Percentiles rank a stretch among this genome's conserved stretches.
phyloP scores from a whole-genome alignment of 2,888 invertebrate genomes.

The Caenorhabditis japonica region DNA sequence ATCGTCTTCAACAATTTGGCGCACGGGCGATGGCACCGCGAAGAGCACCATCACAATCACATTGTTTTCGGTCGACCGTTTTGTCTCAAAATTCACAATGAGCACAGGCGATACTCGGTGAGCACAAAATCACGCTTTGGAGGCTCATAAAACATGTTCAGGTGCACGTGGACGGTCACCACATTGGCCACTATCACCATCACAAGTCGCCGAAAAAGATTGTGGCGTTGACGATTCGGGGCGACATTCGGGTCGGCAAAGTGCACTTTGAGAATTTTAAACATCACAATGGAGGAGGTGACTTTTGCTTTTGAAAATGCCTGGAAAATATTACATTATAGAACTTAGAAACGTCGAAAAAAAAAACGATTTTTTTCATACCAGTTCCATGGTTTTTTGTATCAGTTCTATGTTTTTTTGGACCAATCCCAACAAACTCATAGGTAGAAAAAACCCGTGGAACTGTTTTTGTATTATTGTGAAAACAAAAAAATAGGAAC shows the following conservation, averaged over 20 bases:
- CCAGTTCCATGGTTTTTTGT: too few relatives aligned
- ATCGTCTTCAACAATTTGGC: slow-evolving; percentile 37
- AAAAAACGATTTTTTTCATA: neutral
- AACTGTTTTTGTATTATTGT: too few relatives aligned
- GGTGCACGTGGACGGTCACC: slow-evolving; percentile 43
- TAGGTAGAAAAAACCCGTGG: too few relatives aligned
- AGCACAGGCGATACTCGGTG: slow-evolving; percentile 30
- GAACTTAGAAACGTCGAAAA: too few relatives aligned
- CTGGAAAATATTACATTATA: too few relatives aligned
- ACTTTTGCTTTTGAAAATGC: too few relatives aligned
- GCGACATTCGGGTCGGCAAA: slow-evolving; percentile 97
- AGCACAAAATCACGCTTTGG: slow-evolving; percentile 5
- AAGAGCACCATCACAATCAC: slow-evolving; percentile 37
- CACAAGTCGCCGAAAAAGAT: slow-evolving; percentile 81
- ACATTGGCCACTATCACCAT: slow-evolving; percentile 44
- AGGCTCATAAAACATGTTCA: slow-evolving; percentile 2
- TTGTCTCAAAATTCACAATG: slow-evolving; percentile 37
- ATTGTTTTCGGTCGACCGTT: slow-evolving; percentile 22
- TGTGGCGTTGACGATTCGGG: slow-evolving; percentile 99
- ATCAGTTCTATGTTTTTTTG: too few relatives aligned
- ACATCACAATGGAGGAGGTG: slow-evolving; percentile 47
- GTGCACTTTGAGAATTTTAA: slow-evolving; percentile 51
- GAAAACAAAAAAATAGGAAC: neutral
- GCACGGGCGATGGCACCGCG: slow-evolving; percentile 37
- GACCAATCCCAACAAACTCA: too few relatives aligned